These are phyloP conservation scores for Goniozus legneri DNA, from an alignment of 1,140 invertebrate genomes.

Conservation along the genomic window DNA sequence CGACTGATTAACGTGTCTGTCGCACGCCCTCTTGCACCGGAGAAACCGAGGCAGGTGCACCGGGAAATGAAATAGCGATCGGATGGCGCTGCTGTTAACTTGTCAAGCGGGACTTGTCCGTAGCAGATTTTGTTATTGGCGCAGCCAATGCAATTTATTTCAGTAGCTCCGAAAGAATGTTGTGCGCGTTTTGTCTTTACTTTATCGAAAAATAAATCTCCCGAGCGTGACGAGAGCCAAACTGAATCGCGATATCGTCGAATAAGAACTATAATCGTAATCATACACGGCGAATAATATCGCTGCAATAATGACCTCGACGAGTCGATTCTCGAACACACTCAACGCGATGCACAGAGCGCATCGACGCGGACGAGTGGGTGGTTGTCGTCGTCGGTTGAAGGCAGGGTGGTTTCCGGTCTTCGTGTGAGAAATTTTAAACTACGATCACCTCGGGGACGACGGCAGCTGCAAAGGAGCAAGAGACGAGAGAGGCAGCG, in stretches of 20 bases:
- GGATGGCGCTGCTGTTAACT: not conserved
- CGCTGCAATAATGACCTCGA: too few relatives aligned
- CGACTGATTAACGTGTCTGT: constrained; percentile 26
- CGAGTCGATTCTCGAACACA: too few relatives aligned
- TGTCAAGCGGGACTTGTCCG: not conserved
- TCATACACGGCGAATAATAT: too few relatives aligned
- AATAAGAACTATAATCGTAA: too few relatives aligned
- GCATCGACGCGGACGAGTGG: not conserved
- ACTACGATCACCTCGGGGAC: constrained; percentile 39
- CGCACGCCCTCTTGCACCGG: not conserved
- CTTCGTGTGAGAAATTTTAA: constrained; percentile 43
- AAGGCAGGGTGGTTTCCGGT: constrained; percentile 24
- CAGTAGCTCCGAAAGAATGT: not conserved
- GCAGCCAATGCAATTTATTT: not conserved
- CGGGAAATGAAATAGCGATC: not conserved
- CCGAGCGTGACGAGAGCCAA: too few relatives aligned
- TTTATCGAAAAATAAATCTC: too few relatives aligned
- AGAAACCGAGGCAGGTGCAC: not conserved
- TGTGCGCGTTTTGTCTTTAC: too few relatives aligned
- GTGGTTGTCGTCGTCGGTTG: constrained; percentile 13
- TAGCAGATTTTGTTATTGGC: not conserved
- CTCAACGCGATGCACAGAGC: too few relatives aligned
- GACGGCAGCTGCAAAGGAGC: constrained; percentile 22
- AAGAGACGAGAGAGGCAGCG: constrained; percentile 17
- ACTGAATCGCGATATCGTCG: too few relatives aligned